A percentile compares a stretch with the other conserved stretches of the same genome.
Evolutionary conservation across 2,888 invertebrate species (phyloP).

Genomic region (Ennomos quercinarius): DNA sequence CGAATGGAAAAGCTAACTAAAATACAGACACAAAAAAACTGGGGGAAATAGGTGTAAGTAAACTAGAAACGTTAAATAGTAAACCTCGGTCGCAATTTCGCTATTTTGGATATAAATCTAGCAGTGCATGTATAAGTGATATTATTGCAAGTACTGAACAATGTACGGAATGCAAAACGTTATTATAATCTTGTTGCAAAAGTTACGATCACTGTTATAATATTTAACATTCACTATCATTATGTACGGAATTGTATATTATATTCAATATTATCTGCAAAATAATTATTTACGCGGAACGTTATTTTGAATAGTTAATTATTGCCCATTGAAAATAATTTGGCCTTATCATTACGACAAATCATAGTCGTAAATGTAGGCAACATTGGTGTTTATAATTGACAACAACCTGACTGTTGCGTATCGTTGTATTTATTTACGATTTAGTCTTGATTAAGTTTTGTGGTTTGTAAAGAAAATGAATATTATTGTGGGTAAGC

Average conservation of each 20-base stretch:
- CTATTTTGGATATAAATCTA: too few species aligned
- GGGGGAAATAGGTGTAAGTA: too few species aligned
- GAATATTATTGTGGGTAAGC: background rate
- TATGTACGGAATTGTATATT: background rate
- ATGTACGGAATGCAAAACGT: too few species aligned
- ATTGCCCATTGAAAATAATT: slow-evolving; percentile 22
- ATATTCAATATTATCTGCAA: slow-evolving; percentile 12
- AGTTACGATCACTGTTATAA: too few species aligned
- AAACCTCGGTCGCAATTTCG: too few species aligned
- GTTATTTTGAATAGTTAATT: slow-evolving; percentile 20
- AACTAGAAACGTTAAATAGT: too few species aligned
- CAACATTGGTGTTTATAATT: slow-evolving; percentile 20
- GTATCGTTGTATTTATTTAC: slow-evolving; percentile 7
- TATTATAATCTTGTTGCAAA: too few species aligned
- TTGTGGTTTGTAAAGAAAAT: slow-evolving; percentile 5
- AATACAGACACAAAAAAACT: too few species aligned
- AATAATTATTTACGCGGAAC: slow-evolving; percentile 14
- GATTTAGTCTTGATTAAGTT: slow-evolving; percentile 2
- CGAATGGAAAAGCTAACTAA: too few species aligned
- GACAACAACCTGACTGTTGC: slow-evolving; percentile 1
- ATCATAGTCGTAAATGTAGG: slow-evolving; percentile 25
- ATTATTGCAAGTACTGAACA: too few species aligned
- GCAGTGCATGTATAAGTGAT: too few species aligned
- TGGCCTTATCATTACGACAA: slow-evolving; percentile 22
- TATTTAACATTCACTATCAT: background rate